phyloP scores from a whole-genome alignment of 2,797 vertebrate species.

The Rhinoraja longicauda region DNA sequence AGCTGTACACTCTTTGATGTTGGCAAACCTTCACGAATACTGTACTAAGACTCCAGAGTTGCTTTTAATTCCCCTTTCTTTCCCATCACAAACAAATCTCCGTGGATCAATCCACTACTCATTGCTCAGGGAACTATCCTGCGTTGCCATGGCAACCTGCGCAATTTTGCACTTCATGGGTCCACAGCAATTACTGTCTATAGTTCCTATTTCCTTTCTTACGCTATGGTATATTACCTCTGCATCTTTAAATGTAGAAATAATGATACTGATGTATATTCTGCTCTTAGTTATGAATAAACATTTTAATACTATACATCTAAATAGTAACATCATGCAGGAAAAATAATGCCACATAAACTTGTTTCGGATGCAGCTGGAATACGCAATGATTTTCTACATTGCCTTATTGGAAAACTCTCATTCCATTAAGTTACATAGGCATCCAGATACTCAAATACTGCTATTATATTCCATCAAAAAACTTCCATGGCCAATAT shows the following conservation, averaged over 20 bases:
- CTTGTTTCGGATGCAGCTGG: background rate
- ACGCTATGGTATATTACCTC: background rate
- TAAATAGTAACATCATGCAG: background rate
- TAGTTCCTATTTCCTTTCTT: background rate
- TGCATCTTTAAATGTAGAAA: slow-evolving; percentile 9
- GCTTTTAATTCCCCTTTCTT: slow-evolving; percentile 4
- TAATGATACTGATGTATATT: background rate
- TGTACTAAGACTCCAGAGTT: slow-evolving; percentile 21
- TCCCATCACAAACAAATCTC: slow-evolving; percentile 30
- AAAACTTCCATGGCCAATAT: background rate
- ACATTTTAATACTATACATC: background rate
- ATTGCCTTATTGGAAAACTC: background rate
- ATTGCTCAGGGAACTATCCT: slow-evolving; percentile 29
- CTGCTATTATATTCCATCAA: background rate
- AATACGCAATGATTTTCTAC: background rate
- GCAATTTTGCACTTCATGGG: slow-evolving; percentile 20
- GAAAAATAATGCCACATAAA: background rate
- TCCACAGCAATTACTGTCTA: slow-evolving; percentile 27
- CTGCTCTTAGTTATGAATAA: slow-evolving; percentile 1
- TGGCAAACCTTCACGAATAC: slow-evolving; percentile 21
- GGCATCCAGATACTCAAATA: background rate
- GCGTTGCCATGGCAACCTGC: slow-evolving; percentile 28
- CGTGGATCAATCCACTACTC: slow-evolving; percentile 34
- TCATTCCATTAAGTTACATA: background rate
- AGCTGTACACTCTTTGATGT: slow-evolving; percentile 34